These are phyloP conservation scores for Aporrectodea caliginosa DNA, from an alignment of 1,140 invertebrate genomes.

Conservation along the genomic window DNA sequence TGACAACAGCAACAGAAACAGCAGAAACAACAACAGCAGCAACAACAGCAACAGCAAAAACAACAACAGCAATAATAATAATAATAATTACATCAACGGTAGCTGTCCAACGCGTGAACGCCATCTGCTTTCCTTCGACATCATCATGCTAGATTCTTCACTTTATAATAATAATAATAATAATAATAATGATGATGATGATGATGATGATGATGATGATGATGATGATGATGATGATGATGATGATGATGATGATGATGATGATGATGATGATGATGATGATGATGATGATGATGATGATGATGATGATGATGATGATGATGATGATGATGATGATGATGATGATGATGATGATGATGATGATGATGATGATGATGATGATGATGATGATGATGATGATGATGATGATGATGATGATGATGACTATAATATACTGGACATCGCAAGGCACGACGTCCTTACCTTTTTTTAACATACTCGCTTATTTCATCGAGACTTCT, in stretches of 20 bases:
- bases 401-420: conserved; percentile 7
- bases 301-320: conserved; percentile 9
- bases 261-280: conserved; percentile 17
- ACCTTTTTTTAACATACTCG: too few species aligned
- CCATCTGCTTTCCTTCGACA: too few species aligned
- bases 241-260: conserved; percentile 15
- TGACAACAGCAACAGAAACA: too few species aligned
- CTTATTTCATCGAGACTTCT: too few species aligned
- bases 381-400: conserved; percentile 15
- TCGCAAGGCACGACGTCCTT: too few species aligned
- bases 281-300: not conserved
- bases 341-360: conserved; percentile 15
- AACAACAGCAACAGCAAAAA: too few species aligned
- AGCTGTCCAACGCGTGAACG: too few species aligned
- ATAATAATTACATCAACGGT: too few species aligned
- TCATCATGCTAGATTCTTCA: too few species aligned
- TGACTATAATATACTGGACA: too few species aligned
- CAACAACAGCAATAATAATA: too few species aligned
- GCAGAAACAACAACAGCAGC: too few species aligned
- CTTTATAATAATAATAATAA: conserved; percentile 16
- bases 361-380: conserved; percentile 13
- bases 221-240: conserved; percentile 12
- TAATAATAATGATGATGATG: conserved; percentile 15
- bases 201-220: conserved; percentile 19
- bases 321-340: conserved; percentile 17